These are phyloP conservation scores for Eonycteris spelaea DNA, from an alignment of 2,113 vertebrate species.

Conservation along the genomic window DNA sequence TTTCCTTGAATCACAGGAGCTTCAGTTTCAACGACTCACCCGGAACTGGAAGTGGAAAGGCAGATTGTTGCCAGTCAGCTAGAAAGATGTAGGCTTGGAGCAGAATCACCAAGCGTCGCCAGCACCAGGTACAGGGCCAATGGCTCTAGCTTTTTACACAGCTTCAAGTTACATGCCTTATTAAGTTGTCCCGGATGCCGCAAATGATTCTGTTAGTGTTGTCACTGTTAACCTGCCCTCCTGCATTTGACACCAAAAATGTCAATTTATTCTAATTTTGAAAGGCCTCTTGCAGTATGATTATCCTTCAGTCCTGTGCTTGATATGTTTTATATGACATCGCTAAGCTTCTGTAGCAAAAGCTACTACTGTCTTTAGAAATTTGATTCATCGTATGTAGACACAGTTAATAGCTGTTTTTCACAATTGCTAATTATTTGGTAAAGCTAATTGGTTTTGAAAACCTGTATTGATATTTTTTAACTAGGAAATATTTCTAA, in stretches of 20 bases:
- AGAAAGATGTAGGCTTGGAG: conserved; percentile 98
- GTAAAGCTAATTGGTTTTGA: not conserved
- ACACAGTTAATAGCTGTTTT: not conserved
- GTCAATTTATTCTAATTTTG: conserved; percentile 59
- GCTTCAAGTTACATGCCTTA: conserved; percentile 13
- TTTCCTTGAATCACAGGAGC: conserved; percentile 90
- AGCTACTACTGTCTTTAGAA: not conserved
- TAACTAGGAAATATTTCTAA: conserved; percentile 23
- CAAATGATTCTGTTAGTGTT: not conserved
- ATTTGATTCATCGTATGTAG: not conserved
- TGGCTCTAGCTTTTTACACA: conserved; percentile 73
- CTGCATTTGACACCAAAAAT: not conserved
- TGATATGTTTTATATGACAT: conserved; percentile 29
- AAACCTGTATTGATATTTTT: not conserved
- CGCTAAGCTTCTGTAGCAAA: not conserved
- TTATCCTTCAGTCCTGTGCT: conserved; percentile 35
- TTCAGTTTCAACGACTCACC: conserved; percentile 99
- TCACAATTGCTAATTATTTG: conserved; percentile 29
- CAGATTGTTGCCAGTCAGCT: conserved; percentile 99
- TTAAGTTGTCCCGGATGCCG: conserved; percentile 2
- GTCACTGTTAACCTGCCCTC: conserved; percentile 57
- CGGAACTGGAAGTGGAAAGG: conserved; percentile 99
- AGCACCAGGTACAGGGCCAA: conserved; percentile 94
- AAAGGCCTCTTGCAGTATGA: conserved; percentile 43
- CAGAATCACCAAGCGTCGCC: conserved; percentile 95